Evolutionary conservation across 35 echinoderm and acorn worm genomes (phyloP), one percentile per base, ranked within the genome.

Genomic region (Eucidaris tribuloides): DNA sequence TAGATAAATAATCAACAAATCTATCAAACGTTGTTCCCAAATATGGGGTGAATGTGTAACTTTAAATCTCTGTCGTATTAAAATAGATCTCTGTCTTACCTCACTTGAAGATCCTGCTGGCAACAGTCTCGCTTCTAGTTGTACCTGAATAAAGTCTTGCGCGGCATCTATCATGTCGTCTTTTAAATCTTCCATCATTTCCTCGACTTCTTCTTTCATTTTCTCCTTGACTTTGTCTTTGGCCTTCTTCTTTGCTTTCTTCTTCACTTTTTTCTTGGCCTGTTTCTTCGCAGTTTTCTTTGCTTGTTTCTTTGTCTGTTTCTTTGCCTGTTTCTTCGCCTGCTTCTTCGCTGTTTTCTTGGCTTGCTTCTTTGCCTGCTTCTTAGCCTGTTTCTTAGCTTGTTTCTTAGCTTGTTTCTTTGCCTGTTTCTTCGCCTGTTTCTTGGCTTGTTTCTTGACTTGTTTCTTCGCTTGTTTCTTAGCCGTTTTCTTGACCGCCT

Each of bases 391-490:
- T 46, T 85, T 76, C 39, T 82, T 82, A 1, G 30, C 39, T 41
- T 63, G 13, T 9, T 82, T 24, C n/a, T 82, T 60, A 0, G 49
- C 79, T 36, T 60, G 13, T 7, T 82, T 82, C 49, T 82, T 61
- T 22, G 17, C 79, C 23, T 82, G 17, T 24, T 62, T 77, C 29
- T 42, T 77, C 15, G 30, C 72, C 42, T 77, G 36, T 22, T 77
- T 77, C 28, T 77, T 77, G 4, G 28, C 42, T 7, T 45, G 34
- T 42, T 77, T 77, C 30, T 77, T 77, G 3, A 42, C n/a, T 7
- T 77, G 72, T 45, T 43, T 77, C 42, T 77, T 77, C 17, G 72
- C 72, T 42, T 77, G 34, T 45, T 77, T 77, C 72, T 77, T 25
- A 13, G 27, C 17, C 32, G 48, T 33, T 25, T 60, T 61, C 62